Percentiles rank a stretch among this genome's conserved stretches.
These are phyloP conservation scores for Sturmia bella DNA, from an alignment of 2,888 invertebrate genomes.

Conservation along the genomic window DNA sequence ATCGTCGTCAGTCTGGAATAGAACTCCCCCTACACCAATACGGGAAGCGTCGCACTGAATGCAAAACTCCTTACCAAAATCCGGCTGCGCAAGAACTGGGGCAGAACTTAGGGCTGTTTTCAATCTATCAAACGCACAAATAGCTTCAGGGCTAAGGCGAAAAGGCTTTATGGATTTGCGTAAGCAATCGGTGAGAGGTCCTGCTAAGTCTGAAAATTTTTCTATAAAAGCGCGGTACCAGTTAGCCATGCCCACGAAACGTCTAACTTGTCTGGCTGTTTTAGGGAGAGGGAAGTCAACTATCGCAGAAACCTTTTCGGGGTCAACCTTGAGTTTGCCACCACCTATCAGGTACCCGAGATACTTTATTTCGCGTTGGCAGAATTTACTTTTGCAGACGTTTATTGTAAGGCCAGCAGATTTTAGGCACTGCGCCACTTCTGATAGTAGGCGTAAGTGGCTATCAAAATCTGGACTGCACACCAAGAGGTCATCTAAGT, in stretches of 20 bases:
- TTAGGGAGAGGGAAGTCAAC: not conserved
- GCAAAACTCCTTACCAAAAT: not conserved
- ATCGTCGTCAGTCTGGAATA: too few species aligned
- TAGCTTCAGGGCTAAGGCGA: slow-evolving; percentile 6
- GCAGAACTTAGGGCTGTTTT: not conserved
- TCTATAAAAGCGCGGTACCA: too few species aligned
- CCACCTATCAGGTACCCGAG: not conserved
- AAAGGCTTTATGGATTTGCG: not conserved
- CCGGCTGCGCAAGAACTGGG: not conserved
- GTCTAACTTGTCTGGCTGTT: too few species aligned
- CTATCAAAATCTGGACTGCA: too few species aligned
- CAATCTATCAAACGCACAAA: not conserved
- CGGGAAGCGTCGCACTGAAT: not conserved
- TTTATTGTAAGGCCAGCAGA: not conserved
- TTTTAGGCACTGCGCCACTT: not conserved
- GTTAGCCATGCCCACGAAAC: too few species aligned
- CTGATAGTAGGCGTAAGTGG: not conserved
- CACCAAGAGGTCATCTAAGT: not conserved
- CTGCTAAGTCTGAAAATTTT: too few species aligned
- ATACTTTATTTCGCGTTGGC: not conserved
- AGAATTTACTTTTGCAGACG: too few species aligned
- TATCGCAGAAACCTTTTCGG: not conserved
- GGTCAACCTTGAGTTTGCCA: not conserved
- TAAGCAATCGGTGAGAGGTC: not conserved
- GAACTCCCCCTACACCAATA: too few species aligned